Conservation (phyloP, 2,113 vertebrate genomes). For the Protobothrops flavoviridis region DNA sequence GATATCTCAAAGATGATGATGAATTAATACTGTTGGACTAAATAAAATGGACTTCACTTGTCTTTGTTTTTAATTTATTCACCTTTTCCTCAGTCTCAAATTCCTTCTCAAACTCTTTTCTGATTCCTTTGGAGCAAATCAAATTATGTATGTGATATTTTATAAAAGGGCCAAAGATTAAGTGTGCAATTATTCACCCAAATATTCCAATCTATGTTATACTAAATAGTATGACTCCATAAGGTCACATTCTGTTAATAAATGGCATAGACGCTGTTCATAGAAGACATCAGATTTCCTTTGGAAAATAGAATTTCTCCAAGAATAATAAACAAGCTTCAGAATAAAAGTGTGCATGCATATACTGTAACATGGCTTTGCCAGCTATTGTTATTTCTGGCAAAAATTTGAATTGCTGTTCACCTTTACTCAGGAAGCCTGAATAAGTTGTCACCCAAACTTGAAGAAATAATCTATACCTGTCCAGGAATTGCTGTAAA, state of each 20-base stretch:
- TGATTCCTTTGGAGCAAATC: neutral
- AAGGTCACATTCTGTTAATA: neutral
- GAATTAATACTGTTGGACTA: neutral
- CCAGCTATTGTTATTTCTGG: neutral
- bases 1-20: neutral
- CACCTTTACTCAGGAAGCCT: neutral
- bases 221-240: neutral
- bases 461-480: neutral
- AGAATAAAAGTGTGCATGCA: neutral
- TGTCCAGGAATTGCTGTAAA: neutral
- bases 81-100: neutral
- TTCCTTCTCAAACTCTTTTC: neutral
- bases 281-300: neutral
- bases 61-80: neutral
- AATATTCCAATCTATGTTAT: neutral
- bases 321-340: neutral
- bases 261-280: neutral
- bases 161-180: neutral
- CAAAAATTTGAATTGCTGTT: neutral
- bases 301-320: neutral
- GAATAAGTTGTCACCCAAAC: neutral
- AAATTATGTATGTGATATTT: neutral
- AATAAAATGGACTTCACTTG: neutral
- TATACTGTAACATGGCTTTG: neutral
- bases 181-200: neutral